Evolutionary conservation across 2,113 vertebrate species (phyloP), one percentile per base, ranked within the genome.

Genomic region (Spermophilus dauricus): DNA sequence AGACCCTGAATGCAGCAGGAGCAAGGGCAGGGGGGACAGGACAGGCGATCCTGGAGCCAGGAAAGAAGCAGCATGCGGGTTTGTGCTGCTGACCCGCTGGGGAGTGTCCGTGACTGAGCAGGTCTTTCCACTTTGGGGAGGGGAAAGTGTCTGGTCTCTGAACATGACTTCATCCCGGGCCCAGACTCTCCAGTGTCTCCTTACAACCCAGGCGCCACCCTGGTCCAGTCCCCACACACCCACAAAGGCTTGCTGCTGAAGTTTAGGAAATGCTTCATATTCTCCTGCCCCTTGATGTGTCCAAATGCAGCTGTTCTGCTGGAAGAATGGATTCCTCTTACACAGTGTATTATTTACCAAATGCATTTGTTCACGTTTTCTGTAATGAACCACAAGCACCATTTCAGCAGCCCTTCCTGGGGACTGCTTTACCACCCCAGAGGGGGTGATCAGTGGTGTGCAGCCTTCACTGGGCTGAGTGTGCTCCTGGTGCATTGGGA

Each of bases 61-160:
- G 8, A 8, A n/a, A 32, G 26, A 5, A 0, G 3, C 1, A 11
- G 20, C 4, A 1, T 6, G 34, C 0, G 22, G 16, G 0, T 1
- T 0, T 24, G 32, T 18, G 75, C 48, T 12, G 51, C 1, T 1
- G 32, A 8, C 0, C 2, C 3, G 0, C 14, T 8, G 0, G n/a
- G 65, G 26, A 26, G 3, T 6, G 78, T 6, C 3, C 17, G 0
- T 0, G 5, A 11, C 10, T 0, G 26, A 0, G 5, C 39, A 2
- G 20, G 30, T 7, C 30, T 85, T 14, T 51, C 22, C 14, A 20
- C 26, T 20, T 37, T 5, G 20, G 37, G 67, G 34, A 28, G 58
- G 10, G 76, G 42, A 17, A 13, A 2, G 13, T 22, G 42, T 34
- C 18, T 86, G 10, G 7, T n/a, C 26, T 89, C 94, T 12, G 67